Evolutionary conservation across 2,888 invertebrate species (phyloP).

Genomic region (Blomia tropicalis): DNA sequence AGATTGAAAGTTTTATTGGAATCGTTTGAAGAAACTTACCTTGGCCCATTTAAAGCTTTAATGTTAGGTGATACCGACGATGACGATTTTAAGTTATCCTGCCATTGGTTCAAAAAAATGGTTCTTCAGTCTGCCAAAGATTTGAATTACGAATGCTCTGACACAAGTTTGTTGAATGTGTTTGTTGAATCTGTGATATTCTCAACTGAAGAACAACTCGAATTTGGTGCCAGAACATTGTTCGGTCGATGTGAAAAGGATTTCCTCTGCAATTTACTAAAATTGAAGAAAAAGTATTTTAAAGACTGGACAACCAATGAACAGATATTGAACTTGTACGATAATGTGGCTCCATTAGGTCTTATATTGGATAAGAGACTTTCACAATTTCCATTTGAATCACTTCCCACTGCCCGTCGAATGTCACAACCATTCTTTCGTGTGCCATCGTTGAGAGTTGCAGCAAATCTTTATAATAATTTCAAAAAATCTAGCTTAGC

Average conservation of each 20-base stretch:
- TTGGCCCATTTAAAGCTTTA: conserved; percentile 22
- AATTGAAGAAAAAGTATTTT: neutral
- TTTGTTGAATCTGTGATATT: conserved; percentile 20
- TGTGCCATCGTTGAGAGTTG: conserved; percentile 47
- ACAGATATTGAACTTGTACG: neutral
- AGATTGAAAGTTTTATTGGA: conserved; percentile 24
- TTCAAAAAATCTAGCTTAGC: conserved; percentile 18
- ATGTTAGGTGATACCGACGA: conserved; percentile 19
- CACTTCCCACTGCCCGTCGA: conserved; percentile 45
- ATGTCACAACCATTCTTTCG: conserved; percentile 51
- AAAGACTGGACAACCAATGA: conserved; percentile 7
- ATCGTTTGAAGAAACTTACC: conserved; percentile 19
- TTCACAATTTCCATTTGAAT: conserved; percentile 65
- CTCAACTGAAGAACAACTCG: conserved; percentile 6
- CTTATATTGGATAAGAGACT: conserved; percentile 36
- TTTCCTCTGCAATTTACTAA: neutral
- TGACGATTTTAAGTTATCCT: neutral
- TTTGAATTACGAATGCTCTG: neutral
- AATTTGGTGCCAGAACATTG: conserved; percentile 6
- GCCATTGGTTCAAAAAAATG: neutral
- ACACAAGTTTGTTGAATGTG: conserved; percentile 13
- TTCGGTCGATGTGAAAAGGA: neutral
- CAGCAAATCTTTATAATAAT: conserved; percentile 28
- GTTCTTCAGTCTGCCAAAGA: neutral
- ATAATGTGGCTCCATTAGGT: conserved; percentile 30